phyloP scores from a whole-genome alignment of 2,797 vertebrate genomes.

The Liparis tanakae region DNA sequence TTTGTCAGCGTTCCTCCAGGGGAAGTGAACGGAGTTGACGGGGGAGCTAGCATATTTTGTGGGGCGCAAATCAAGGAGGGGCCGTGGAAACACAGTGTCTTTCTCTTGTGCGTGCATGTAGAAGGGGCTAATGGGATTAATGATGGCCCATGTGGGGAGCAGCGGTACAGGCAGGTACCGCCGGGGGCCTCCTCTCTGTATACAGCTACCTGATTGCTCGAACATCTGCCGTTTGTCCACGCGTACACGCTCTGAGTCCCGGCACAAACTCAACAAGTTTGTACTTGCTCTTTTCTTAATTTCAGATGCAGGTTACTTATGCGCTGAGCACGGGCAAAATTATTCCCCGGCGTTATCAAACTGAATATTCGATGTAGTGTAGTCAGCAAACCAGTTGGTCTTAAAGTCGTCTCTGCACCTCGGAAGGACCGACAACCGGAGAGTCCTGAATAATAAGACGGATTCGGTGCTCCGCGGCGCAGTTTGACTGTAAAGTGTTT shows the following conservation, averaged over 20 bases:
- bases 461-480: conserved; percentile 47
- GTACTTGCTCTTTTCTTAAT: conserved; percentile 39
- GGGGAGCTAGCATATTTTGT: conserved; percentile 2
- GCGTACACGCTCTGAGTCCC: conserved; percentile 14
- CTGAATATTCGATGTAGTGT: conserved; percentile 71
- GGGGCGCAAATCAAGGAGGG: conserved; percentile 3
- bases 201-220: conserved; percentile 49
- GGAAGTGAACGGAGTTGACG: conserved; percentile 14
- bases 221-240: conserved; percentile 55
- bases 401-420: conserved; percentile 45
- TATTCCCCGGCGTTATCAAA: conserved; percentile 57
- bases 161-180: conserved; percentile 60
- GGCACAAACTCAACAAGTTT: conserved; percentile 18
- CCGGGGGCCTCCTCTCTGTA: conserved; percentile 31
- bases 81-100: conserved; percentile 30
- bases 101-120: conserved; percentile 29
- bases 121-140: conserved; percentile 48
- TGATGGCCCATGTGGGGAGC: conserved; percentile 38
- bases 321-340: conserved; percentile 65
- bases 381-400: conserved; percentile 71
- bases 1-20: conserved; percentile 1
- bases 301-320: conserved; percentile 48
- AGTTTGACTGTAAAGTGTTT: conserved; percentile 45
- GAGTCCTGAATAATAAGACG: conserved; percentile 52
- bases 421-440: conserved; percentile 28